Evolutionary conservation across 1,140 invertebrate genomes (phyloP), one percentile per base, ranked within the genome.

Genomic region (Eumaeus atala): DNA sequence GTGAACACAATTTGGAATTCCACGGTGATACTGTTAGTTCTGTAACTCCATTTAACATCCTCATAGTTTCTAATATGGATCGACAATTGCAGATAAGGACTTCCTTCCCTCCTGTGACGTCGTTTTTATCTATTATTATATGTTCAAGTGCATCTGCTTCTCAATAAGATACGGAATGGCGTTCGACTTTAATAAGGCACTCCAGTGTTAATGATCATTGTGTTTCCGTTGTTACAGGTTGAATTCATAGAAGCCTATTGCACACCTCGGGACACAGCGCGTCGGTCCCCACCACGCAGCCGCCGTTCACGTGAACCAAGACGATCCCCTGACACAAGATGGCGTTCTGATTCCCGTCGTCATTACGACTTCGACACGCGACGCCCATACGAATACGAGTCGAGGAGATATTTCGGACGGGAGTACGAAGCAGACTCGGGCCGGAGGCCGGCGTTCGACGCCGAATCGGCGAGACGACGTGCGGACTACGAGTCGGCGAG

Each of bases 171-270:
- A 28, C 21, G 21, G 21, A 28, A 6, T 28, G n/a, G n/a, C 6
- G 21, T 28, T 28, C 21, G 6, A 28, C 21, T 28, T 28, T n/a
- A n/a, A n/a, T n/a, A n/a, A 28, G 21, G 2, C 21, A 28, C 2
- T 28, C n/a, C n/a, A 28, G 21, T 28, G 21, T 3, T 28, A 28
- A 28, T 28, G 6, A 28, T 28, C 21, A n/a, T n/a, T n/a, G n/a
- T n/a, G n/a, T 28, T 50, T 62, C 12, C 36, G 48, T 84, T 85
- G 70, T 89, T 89, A 9, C 80, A 91, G 90, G 88, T 91, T 67
- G 89, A 90, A 72, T 87, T 91, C 52, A 72, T 91, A 78, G 89
- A 90, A 69, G 88, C 88, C 50, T 90, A 90, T 65, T 90, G 89
- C 67, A 90, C 88, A 64, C 89, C 89, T 8, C 81, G 88, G 34